Evolutionary conservation across 2,113 vertebrate species (phyloP).

Genomic region (Zosterops pallidus): DNA sequence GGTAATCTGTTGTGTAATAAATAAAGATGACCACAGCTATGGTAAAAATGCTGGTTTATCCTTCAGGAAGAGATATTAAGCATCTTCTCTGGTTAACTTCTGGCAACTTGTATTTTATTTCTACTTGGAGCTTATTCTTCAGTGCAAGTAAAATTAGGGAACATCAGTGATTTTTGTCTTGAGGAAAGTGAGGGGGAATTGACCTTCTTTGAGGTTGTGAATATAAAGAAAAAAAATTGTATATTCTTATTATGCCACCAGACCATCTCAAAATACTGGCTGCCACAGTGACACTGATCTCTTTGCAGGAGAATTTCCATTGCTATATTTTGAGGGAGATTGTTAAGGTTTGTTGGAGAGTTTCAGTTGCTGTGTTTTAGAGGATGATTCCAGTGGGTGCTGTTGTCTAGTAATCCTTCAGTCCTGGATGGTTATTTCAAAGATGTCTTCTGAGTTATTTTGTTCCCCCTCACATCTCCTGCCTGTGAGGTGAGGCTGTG

Average conservation of each 20-base stretch:
- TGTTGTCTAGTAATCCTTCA: neutral
- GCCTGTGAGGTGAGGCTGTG: neutral
- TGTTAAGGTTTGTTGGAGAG: neutral
- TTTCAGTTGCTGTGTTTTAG: neutral
- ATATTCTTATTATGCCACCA: neutral
- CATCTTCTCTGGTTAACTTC: neutral
- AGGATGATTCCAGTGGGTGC: neutral
- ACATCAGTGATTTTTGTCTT: neutral
- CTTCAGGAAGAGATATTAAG: neutral
- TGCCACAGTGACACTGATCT: neutral
- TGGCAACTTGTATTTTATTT: neutral
- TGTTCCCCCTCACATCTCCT: neutral
- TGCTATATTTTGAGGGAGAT: neutral
- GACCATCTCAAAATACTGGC: neutral
- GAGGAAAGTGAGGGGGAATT: neutral
- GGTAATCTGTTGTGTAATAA: neutral
- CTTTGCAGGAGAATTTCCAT: neutral
- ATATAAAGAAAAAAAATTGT: neutral
- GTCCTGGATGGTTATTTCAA: neutral
- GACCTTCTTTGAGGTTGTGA: neutral
- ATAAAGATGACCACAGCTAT: neutral
- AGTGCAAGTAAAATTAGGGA: neutral
- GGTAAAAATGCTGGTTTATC: neutral
- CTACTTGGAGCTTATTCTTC: neutral
- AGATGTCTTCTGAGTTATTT: neutral